These are phyloP conservation scores for Urophycis tenuis DNA, from an alignment of 2,797 vertebrate species.

Conservation along the genomic window DNA sequence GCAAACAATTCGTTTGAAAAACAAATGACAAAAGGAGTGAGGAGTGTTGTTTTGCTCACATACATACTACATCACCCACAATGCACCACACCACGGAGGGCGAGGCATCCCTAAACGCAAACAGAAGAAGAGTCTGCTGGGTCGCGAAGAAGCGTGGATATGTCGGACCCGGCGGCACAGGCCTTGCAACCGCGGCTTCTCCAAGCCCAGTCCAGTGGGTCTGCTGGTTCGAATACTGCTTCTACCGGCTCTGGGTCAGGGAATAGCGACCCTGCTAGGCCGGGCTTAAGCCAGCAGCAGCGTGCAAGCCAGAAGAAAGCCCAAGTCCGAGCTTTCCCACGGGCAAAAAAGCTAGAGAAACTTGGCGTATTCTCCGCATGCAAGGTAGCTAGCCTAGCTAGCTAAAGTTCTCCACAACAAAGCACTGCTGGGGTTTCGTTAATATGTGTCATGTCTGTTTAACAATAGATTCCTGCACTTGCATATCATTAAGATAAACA, in stretches of 20 bases:
- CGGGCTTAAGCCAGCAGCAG: constrained; percentile 91
- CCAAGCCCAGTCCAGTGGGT: constrained; percentile 65
- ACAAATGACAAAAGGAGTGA: neutral
- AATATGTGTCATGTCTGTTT: constrained; percentile 6
- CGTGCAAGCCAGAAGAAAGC: constrained; percentile 94
- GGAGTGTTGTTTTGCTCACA: neutral
- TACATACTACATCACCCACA: constrained; percentile 4
- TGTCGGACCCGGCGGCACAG: constrained; percentile 84
- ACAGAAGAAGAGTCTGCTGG: constrained; percentile 24
- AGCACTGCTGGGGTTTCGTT: constrained; percentile 28
- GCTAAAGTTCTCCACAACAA: constrained; percentile 62
- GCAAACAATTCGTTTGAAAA: neutral
- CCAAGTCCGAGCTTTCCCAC: constrained; percentile 90
- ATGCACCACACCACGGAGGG: neutral
- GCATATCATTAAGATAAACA: neutral
- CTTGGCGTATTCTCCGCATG: constrained; percentile 96
- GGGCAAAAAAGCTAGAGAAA: constrained; percentile 96
- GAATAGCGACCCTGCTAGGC: constrained; percentile 85
- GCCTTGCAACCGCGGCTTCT: constrained; percentile 76
- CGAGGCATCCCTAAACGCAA: neutral
- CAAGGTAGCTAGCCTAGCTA: constrained; percentile 74
- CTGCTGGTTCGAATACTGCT: constrained; percentile 58
- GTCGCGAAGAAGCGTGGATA: constrained; percentile 62
- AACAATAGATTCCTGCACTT: neutral
- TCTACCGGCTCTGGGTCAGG: constrained; percentile 61